A percentile compares a stretch with the other conserved stretches of the same genome.
These are phyloP conservation scores for Graphium colonna DNA, from an alignment of 2,888 invertebrate species.

Conservation along the genomic window DNA sequence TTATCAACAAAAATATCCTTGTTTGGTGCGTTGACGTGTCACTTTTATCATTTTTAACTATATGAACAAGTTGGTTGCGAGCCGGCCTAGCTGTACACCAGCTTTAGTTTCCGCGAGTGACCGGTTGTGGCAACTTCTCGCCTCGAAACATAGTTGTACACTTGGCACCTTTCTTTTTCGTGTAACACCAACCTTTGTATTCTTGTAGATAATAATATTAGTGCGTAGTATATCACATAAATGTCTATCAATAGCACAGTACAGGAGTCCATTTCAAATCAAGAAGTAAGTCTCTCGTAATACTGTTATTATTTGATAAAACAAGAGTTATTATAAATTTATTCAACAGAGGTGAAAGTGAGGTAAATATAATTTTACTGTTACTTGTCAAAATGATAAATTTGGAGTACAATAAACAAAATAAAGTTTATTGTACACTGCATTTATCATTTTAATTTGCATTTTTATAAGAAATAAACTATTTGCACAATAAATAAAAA, in stretches of 20 bases:
- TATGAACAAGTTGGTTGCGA: too few species aligned
- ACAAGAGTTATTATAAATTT: not conserved
- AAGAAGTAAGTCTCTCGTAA: constrained; percentile 33
- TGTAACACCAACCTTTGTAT: constrained; percentile 16
- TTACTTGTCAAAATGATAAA: too few species aligned
- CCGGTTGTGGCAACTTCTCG: not conserved
- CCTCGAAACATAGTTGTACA: not conserved
- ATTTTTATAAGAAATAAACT: too few species aligned
- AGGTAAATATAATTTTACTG: not conserved
- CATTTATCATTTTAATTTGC: too few species aligned
- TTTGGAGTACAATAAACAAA: too few species aligned
- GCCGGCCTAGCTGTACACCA: too few species aligned
- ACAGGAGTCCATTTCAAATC: constrained; percentile 34
- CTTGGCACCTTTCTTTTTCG: constrained; percentile 20
- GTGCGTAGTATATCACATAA: constrained; percentile 23
- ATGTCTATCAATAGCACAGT: constrained; percentile 39
- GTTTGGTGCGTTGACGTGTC: too few species aligned
- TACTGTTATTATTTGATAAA: not conserved
- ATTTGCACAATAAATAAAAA: too few species aligned
- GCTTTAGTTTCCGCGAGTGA: not conserved
- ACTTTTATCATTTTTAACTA: too few species aligned
- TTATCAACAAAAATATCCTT: too few species aligned
- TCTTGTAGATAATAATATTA: constrained; percentile 21
- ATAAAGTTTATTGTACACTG: too few species aligned
- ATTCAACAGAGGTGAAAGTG: not conserved